A percentile compares a stretch with the other conserved stretches of the same genome.
Conservation (phyloP, 2,797 vertebrate species). For the Spinus olivaceus region DNA sequence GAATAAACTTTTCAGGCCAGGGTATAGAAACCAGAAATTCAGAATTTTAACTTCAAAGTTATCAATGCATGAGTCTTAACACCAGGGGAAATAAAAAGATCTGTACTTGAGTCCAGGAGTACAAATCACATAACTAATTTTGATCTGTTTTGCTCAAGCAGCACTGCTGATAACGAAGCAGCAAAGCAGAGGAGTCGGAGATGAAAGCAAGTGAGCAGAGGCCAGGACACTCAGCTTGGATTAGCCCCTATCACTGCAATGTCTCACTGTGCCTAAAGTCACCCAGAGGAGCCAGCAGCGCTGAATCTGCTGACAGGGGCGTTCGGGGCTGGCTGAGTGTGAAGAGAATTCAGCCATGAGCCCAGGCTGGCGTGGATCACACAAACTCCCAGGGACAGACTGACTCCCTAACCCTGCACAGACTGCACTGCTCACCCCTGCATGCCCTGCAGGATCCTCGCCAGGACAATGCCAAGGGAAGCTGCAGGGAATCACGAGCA, state of each 20-base stretch:
- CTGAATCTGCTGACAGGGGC: not conserved
- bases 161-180: not conserved
- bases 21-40: not conserved
- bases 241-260: rapidly evolving
- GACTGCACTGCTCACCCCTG: not conserved
- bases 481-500: not conserved
- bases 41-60: not conserved
- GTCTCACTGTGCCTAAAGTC: not conserved
- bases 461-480: rapidly evolving
- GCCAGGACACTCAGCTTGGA: not conserved
- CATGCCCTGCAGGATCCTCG: not conserved
- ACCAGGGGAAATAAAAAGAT: not conserved
- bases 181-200: not conserved
- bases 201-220: not conserved
- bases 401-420: not conserved
- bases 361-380: not conserved
- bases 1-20: not conserved
- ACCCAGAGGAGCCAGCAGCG: not conserved
- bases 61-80: not conserved
- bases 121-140: not conserved
- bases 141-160: not conserved
- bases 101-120: not conserved
- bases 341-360: not conserved
- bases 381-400: not conserved
- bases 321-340: rapidly evolving